These are phyloP conservation scores for Drosophila affinis DNA, from an alignment of 2,888 invertebrate genomes.

Conservation along the genomic window DNA sequence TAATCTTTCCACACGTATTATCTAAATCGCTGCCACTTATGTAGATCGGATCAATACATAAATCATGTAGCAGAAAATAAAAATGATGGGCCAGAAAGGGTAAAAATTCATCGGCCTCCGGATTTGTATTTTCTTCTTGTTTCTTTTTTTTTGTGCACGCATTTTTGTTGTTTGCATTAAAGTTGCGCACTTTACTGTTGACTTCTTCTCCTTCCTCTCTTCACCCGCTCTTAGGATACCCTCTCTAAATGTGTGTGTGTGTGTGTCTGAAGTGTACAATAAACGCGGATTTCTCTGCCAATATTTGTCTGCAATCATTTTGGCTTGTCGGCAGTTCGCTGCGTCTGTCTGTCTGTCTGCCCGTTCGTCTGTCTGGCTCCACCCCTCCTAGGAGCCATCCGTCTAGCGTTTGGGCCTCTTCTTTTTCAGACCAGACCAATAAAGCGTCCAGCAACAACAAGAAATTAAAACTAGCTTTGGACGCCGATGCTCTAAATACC, in stretches of 20 bases:
- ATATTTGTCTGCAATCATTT: constrained; percentile 76
- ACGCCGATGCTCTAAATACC: not conserved
- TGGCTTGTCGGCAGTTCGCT: constrained; percentile 56
- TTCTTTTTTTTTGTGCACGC: constrained; percentile 3
- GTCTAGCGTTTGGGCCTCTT: constrained; percentile 47
- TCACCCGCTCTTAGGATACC: not conserved
- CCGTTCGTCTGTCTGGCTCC: constrained; percentile 3
- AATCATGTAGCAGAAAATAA: too few species aligned
- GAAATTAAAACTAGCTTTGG: not conserved
- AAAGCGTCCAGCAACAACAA: constrained; percentile 52
- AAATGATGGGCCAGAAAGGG: too few species aligned
- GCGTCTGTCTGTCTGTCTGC: constrained; percentile 14
- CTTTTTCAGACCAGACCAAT: constrained; percentile 56
- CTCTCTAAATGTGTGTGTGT: constrained; percentile 11
- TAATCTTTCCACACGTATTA: too few species aligned
- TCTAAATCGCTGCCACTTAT: too few species aligned
- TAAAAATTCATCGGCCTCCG: too few species aligned
- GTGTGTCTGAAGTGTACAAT: constrained; percentile 70
- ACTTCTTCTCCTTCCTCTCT: not conserved
- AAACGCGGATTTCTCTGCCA: constrained; percentile 76
- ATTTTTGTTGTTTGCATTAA: constrained; percentile 62
- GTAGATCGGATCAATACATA: too few species aligned
- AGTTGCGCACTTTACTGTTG: constrained; percentile 57
- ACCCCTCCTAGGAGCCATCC: not conserved
- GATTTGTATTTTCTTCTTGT: not conserved